Evolutionary conservation across 1,140 invertebrate species (phyloP), one percentile per base, ranked within the genome.

Genomic region (Ceratosolen fusciceps): DNA sequence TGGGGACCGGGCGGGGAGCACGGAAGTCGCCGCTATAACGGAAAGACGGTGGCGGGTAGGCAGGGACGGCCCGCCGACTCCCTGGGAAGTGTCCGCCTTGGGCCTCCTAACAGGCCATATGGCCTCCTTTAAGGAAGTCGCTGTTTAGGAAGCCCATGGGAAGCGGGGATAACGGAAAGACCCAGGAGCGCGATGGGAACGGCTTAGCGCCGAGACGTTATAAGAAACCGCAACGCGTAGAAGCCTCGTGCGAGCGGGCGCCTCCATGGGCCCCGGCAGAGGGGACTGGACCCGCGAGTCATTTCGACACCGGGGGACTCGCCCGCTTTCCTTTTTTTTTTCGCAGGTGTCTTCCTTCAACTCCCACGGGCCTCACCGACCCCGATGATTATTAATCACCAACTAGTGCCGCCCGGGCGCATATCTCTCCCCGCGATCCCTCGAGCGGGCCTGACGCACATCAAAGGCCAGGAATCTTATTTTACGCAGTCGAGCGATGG

Each of bases 101-200:
- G 4, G 9, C 21, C 14, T 88, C 88, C 89, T 90, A 90, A 90
- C 88, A 87, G 87, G 83, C 89, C 89, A 90, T 89, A 88, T 90
- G 89, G 89, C 80, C 83, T 86, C 80, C 84, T 85, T 88, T 85
- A 86, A 89, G 89, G 89, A 90, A 90, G 88, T 90, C 85, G 88
- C 88, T 90, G 88, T 89, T 90, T 90, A 90, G 89, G 88, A 90
- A 88, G 88, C 88, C 86, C 88, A 90, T 90, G 89, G 89, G 89
- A 90, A 90, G 86, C 87, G 83, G 84, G 86, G 88, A 89, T 88
- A 90, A 90, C 89, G 89, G 89, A 90, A 90, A 90, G 88, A 86
- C 89, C 84, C 89, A 90, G 83, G 83, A 81, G 78, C 52, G 19
- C 52, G 52, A 90, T 90, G 89, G 89, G 89, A 90, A 90, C 86